Base-by-base conservation (phyloP, 2,113 vertebrate genomes). In the Toxotes jaculatrix region DNA sequence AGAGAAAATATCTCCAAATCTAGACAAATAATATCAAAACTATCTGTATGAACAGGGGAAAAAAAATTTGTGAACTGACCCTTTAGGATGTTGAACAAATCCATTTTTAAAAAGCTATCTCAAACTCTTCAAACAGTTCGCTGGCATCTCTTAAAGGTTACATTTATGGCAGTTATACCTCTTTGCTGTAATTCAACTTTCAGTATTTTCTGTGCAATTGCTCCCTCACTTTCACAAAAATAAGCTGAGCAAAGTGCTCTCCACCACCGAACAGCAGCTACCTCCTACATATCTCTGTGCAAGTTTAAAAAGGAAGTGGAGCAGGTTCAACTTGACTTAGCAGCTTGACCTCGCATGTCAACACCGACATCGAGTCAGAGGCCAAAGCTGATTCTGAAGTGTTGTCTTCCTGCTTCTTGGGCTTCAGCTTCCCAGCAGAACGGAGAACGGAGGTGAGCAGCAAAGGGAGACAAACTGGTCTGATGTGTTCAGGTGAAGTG, bases 201-300 rank as follows among this genome's bases (percentile, higher is more conserved):
- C 31, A 17, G 53, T 14, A 19, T 60, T 59, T 68, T 77, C 78
- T 6, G 5, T 23, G 4, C 27, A 49, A 21, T 14, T 21, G n/a
- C 40, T 84, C 19, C 14, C 56, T 68, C 51, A 80, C 69, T 61
- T 74, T 79, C 23, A 56, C 45, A 43, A 55, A 85, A 87, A 69
- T 31, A 51, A 68, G 47, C 59, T 7, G 13, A n/a, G 36, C 17
- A 12, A 31, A 80, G 82, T 32, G 83, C 73, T 59, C 74, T 88
- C 42, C 32, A 83, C 63, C 42, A 36, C 42, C 45, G 19, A 78
- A 43, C 55, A 68, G 77, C 78, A 42, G 69, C 34, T 61, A 7
- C 51, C 68, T 81, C 82, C 85, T 71, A 88, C 87, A 62, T 34
- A 38, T 21, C 34, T 63, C 53, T 13, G 17, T 5, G 66, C 14